Evolutionary conservation across 2,113 vertebrate genomes (phyloP), one percentile per base, ranked within the genome.

Genomic region (Cyphomyrus discorhynchus): DNA sequence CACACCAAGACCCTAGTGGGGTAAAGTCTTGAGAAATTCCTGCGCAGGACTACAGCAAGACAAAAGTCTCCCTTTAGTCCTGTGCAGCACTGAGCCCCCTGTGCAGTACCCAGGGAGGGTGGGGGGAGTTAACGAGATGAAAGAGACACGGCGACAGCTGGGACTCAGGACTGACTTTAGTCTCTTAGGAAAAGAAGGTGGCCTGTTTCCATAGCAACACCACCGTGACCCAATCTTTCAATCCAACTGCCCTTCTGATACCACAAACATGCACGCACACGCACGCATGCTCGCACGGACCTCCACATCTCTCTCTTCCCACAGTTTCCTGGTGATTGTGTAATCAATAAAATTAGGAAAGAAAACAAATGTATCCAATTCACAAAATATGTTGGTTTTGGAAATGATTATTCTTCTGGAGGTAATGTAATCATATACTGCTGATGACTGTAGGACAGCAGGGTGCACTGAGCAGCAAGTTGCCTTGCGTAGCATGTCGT

Each of bases 81-180:
- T 9, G 15, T 19, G 77, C 77, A 82, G 31, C 15, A 82, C 77
- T 82, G 15, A 82, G 77, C 5, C 31, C 39, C 90, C 96, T 95
- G 94, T 93, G 94, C 90, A 93, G 92, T 90, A 2, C 89, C 92
- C 94, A 89, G 94, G 95, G 94, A 95, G 95, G 95, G 93, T 70
- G 89, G 92, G 89, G 84, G 49, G 27, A 90, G 85, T 39, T 92
- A 92, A 92, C 82, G 92, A 92, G 92, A 92, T 93, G 93, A 92
- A 93, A 95, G 94, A 94, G 92, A 93, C 93, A 93, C 93, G 92
- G 94, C 93, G 95, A 96, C 95, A 96, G 95, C 95, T 96, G 96
- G 94, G 93, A 93, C 94, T 93, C 94, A 94, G 94, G 95, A 35
- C 56, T 90, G 92, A 90, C 80, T 80, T 50, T 70, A 87, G 89